These are phyloP conservation scores for Esox lucius DNA, from an alignment of 2,797 vertebrate genomes.

Conservation along the genomic window DNA sequence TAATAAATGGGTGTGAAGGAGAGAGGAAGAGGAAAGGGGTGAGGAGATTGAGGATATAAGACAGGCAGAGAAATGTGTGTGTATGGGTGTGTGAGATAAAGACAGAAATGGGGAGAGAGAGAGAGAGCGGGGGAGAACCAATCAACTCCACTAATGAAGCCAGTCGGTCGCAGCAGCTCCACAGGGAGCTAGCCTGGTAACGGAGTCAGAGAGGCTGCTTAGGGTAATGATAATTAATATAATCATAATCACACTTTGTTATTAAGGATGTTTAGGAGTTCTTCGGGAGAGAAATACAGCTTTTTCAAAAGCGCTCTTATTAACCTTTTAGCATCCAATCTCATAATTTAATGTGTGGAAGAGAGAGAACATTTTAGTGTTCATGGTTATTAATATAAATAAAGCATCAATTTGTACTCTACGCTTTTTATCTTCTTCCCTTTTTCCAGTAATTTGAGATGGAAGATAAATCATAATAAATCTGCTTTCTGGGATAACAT, in stretches of 20 bases:
- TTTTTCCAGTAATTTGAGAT: slow-evolving; percentile 66
- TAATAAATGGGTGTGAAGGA: slow-evolving; percentile 42
- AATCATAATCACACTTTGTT: slow-evolving; percentile 73
- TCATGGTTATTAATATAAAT: slow-evolving; percentile 10
- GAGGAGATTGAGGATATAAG: slow-evolving; percentile 1
- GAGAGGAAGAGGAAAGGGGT: slow-evolving; percentile 13
- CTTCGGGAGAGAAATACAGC: slow-evolving; percentile 59
- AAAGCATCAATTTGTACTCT: slow-evolving; percentile 52
- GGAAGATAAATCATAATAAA: slow-evolving; percentile 47
- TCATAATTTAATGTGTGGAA: slow-evolving; percentile 52
- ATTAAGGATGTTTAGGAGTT: slow-evolving; percentile 69
- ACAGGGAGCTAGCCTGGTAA: slow-evolving; percentile 73
- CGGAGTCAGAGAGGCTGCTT: slow-evolving; percentile 70
- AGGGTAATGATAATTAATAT: slow-evolving; percentile 83
- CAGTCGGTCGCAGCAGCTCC: slow-evolving; percentile 55
- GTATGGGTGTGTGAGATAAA: background rate
- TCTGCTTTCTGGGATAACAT: slow-evolving; percentile 68
- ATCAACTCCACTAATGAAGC: slow-evolving; percentile 72
- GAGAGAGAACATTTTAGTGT: background rate
- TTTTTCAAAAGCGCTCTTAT: slow-evolving; percentile 55
- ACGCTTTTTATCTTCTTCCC: slow-evolving; percentile 53
- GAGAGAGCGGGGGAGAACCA: slow-evolving; percentile 14
- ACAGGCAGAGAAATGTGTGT: slow-evolving; percentile 5
- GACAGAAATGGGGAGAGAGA: background rate
- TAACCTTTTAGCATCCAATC: slow-evolving; percentile 71